These are phyloP conservation scores for Orchestia grillus DNA, from an alignment of 1,140 invertebrate genomes.

Conservation along the genomic window DNA sequence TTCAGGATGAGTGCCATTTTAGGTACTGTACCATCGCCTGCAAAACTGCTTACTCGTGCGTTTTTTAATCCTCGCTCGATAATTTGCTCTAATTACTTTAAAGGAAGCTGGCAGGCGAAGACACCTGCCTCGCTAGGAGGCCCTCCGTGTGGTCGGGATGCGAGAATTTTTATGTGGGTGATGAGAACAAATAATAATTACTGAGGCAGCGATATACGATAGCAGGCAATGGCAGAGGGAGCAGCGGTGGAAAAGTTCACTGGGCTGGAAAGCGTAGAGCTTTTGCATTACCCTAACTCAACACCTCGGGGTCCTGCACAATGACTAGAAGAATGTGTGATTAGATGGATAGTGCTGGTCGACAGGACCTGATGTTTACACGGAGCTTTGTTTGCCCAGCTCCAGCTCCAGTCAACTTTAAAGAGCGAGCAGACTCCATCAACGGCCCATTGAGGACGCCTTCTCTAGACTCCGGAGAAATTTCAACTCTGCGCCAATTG, in stretches of 20 bases:
- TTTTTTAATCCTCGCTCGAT: not conserved
- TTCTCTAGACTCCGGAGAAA: not conserved
- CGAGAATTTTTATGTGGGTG: not conserved
- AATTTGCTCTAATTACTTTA: not conserved
- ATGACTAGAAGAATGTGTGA: slow-evolving; percentile 56
- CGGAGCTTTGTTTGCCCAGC: slow-evolving; percentile 26
- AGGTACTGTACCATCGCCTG: not conserved
- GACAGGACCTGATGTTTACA: slow-evolving; percentile 44
- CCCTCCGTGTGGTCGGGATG: not conserved
- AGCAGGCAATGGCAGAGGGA: not conserved
- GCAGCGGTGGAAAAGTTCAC: slow-evolving; percentile 32
- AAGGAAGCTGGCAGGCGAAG: not conserved
- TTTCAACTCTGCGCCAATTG: slow-evolving; percentile 36
- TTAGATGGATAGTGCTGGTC: slow-evolving; percentile 53
- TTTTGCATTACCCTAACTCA: slow-evolving; percentile 48
- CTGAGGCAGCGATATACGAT: not conserved
- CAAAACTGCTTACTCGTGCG: not conserved
- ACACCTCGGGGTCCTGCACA: slow-evolving; percentile 43
- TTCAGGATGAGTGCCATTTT: not conserved
- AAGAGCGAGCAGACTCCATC: not conserved
- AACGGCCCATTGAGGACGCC: not conserved
- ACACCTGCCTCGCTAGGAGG: not conserved
- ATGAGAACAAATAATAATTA: not conserved
- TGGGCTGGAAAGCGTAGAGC: slow-evolving; percentile 40
- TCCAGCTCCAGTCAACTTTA: slow-evolving; percentile 40